Evolutionary conservation across 2,113 vertebrate species (phyloP), one percentile per base, ranked within the genome.

Genomic region (Chunga burmeisteri): DNA sequence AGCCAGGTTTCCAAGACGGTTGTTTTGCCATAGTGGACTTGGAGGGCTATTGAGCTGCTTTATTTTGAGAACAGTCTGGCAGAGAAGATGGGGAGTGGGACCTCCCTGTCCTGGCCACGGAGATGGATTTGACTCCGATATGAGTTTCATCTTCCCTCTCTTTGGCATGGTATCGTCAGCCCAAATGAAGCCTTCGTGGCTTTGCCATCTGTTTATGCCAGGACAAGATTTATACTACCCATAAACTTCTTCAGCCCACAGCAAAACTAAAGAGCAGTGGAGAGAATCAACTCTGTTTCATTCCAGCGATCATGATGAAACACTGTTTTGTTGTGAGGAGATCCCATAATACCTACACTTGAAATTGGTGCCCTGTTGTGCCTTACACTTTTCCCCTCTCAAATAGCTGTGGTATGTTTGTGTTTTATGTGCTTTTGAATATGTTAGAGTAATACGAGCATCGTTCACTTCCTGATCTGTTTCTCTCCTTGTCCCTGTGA

Each of bases 61-160:
- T 25, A 38, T 90, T 70, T 55, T 62, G 36, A 32, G 14, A 27
- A 38, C 22, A 42, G 17, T 22, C 32, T 70, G 38, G 17, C 44
- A 40, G 49, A 70, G 58, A 38, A 52, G 62, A 30, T 62, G 20
- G 9, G 23, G 22, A 29, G 46, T 30, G 15, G n/a, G 42, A 68
- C 27, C 17, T 74, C 29, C 10, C 4, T 80, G 23, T 80, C 29
- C 44, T 0, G 0, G 15, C 8, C 8, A 8, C 1, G 1, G 42
- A 52, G 44, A 7, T 40, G 49, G 9, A 13, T 55, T 89, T 25
- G 53, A 19, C n/a, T 81, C 13, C 11, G 49, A 50, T 59, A 4
- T 30, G 16, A 36, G 56, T 18, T 80, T 70, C 18, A 30, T 52
- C 32, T 49, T 25, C 47, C 36, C 36, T 61, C 23, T 46, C 56